Evolutionary conservation across 2,113 vertebrate species (phyloP), one percentile per base, ranked within the genome.

Genomic region (Trochalopteron elliotii): DNA sequence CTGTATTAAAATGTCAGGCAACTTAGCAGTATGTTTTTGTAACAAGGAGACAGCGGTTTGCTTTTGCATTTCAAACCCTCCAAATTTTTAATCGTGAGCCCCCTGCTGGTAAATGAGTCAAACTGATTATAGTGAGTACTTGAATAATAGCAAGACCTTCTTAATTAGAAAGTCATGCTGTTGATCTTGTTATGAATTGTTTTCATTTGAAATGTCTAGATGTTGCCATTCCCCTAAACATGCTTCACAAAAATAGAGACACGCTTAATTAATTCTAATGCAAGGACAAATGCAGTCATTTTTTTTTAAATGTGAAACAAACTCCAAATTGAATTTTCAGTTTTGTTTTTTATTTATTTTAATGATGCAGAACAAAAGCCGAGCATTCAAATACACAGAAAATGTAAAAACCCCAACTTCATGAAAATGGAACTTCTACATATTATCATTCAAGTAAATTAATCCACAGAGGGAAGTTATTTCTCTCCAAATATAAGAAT

Each of bases 191-290:
- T 90, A 76, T 69, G 87, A 92, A 79, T 49, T 39, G 74, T 84
- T 74, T 94, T 90, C 35, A 78, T 94, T 87, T 55, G 37, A 80
- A 94, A 87, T 91, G 57, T 47, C 63, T 87, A 75, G 78, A 91
- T 91, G 75, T 57, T 84, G 86, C 50, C 20, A 91, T 95, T 95
- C 63, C 55, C 44, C 35, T 92, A 71, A 91, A 94, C 86, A 83
- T 44, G 63, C 35, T 89, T 68, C 39, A 72, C 64, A 91, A 55
- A 95, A 90, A 90, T 52, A 80, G 57, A 94, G 74, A 78, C 50
- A 84, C 9, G n/a, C 63, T 77, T 92, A 96, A 97, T 93, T 96
- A 91, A 88, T 91, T 96, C n/a, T 86, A 92, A 83, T 83, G 33
- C 42, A 92, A 94, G 75, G 63, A 94, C 87, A 94, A 90, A 90